Conservation (phyloP, 2,113 vertebrate genomes). For the Paramisgurnus dabryanus region DNA sequence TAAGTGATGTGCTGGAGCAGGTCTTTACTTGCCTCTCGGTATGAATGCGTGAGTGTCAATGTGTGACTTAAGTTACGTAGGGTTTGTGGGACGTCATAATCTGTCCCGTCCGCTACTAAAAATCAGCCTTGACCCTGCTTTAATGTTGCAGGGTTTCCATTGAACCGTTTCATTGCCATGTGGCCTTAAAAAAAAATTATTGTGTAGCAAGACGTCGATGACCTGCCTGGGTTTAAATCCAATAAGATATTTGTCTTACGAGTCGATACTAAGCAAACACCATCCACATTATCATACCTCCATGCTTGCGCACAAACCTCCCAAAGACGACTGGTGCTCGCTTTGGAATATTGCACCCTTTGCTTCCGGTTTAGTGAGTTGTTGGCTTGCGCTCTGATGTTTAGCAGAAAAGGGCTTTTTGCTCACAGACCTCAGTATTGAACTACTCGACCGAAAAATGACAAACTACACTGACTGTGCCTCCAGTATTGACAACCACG, state of each 20-base stretch:
- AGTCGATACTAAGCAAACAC: background rate
- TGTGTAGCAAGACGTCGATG: conserved; percentile 44
- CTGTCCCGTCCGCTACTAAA: conserved; percentile 42
- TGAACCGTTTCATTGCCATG: conserved; percentile 44
- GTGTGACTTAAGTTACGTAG: conserved; percentile 24
- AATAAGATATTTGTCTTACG: conserved; percentile 23
- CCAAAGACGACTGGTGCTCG: conserved; percentile 30
- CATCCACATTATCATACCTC: background rate
- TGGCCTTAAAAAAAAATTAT: conserved; percentile 69
- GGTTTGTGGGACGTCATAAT: conserved; percentile 16
- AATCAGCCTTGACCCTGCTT: conserved; percentile 47
- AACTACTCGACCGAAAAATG: conserved; percentile 41
- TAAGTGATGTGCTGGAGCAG: background rate
- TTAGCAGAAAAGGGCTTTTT: conserved; percentile 45
- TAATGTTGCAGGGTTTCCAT: conserved; percentile 46
- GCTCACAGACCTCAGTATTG: conserved; percentile 50
- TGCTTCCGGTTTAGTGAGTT: conserved; percentile 13
- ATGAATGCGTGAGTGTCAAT: conserved; percentile 3
- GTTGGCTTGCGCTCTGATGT: conserved; percentile 28
- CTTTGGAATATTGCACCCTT: conserved; percentile 22
- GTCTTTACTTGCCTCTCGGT: background rate
- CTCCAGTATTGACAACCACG: conserved; percentile 58
- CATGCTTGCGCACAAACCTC: background rate
- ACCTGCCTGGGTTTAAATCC: conserved; percentile 54
- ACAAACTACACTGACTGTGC: conserved; percentile 58